phyloP scores from a whole-genome alignment of 2,113 vertebrate genomes.

The Sorex fumeus region DNA sequence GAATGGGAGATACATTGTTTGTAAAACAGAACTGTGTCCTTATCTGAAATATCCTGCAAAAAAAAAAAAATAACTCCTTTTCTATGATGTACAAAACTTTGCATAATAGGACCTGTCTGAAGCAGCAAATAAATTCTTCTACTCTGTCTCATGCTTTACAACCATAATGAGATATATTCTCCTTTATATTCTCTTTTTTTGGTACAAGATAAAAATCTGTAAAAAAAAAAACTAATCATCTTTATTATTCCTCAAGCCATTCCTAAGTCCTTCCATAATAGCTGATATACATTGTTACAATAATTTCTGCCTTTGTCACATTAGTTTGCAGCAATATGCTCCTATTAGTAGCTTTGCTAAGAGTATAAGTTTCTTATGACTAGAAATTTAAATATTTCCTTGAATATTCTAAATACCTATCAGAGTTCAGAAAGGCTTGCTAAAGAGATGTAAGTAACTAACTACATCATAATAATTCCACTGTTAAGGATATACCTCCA shows the following conservation, averaged over 20 bases:
- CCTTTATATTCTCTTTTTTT: neutral
- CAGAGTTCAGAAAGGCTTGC: neutral
- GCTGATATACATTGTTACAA: neutral
- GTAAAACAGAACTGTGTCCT: neutral
- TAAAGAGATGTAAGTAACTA: neutral
- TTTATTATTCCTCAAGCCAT: neutral
- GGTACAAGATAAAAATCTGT: neutral
- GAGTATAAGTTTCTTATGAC: neutral
- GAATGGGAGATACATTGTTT: neutral
- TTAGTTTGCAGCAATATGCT: neutral
- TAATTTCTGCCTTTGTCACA: neutral
- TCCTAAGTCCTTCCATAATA: neutral
- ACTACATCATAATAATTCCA: neutral
- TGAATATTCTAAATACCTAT: neutral
- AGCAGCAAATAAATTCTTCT: neutral
- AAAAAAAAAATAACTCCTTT: neutral
- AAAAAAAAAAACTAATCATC: neutral
- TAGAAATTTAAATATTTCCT: neutral
- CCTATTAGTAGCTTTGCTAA: neutral
- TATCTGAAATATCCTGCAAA: neutral
- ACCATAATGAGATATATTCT: neutral
- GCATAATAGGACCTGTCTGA: neutral
- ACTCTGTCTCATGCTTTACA: neutral
- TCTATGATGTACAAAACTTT: neutral
- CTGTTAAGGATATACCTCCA: neutral